A percentile compares a stretch with the other conserved stretches of the same genome.
Conservation (phyloP, 2,113 vertebrate species). For the Cichladusa arquata region DNA sequence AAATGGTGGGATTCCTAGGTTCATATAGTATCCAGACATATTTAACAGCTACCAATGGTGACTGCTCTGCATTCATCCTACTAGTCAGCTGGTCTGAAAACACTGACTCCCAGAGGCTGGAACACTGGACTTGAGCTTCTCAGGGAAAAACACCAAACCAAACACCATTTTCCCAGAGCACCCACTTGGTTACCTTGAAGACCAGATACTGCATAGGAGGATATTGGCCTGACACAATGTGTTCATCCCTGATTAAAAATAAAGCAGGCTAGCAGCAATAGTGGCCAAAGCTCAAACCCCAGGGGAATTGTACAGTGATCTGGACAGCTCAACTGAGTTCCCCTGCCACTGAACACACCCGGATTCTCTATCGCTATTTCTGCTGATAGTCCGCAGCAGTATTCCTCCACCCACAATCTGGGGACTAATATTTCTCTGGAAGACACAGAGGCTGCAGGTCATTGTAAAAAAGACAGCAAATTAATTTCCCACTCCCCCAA, state of each 20-base stretch:
- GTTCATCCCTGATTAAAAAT: neutral
- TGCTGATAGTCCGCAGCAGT: neutral
- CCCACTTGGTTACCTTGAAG: neutral
- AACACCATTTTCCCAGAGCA: neutral
- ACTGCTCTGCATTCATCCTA: neutral
- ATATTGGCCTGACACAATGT: neutral
- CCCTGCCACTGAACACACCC: neutral
- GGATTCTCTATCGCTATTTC: neutral
- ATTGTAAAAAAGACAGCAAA: neutral
- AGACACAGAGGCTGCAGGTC: neutral
- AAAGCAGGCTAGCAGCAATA: neutral
- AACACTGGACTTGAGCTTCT: neutral
- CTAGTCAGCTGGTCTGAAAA: neutral
- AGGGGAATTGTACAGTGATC: neutral
- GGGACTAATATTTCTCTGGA: neutral
- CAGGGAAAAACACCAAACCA: neutral
- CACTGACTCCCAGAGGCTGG: neutral
- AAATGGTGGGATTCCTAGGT: neutral
- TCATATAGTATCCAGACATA: accelerated
- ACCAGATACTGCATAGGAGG: neutral
- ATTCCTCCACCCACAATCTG: neutral
- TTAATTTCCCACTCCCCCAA: accelerated
- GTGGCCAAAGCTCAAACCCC: neutral
- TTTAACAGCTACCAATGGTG: neutral
- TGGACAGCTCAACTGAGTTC: neutral